Percentiles rank a stretch among this genome's conserved stretches.
phyloP scores from a whole-genome alignment of 2,113 vertebrate genomes.

The Pluvianellus socialis region DNA sequence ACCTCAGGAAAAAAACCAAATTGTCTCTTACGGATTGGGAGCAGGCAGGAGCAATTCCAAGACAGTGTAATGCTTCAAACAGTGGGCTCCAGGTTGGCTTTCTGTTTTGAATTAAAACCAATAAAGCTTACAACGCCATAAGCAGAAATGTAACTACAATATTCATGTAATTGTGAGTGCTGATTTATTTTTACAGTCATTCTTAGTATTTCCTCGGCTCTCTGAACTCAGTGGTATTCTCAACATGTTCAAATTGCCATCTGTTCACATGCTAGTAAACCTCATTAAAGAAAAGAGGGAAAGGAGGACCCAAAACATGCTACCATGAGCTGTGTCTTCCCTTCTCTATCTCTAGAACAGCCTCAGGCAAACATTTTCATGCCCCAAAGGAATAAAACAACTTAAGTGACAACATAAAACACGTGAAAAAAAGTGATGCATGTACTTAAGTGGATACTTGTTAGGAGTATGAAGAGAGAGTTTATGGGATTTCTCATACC shows the following conservation, averaged over 20 bases:
- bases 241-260: background rate
- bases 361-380: background rate
- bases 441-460: background rate
- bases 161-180: background rate
- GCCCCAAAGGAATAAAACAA: background rate
- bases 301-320: background rate
- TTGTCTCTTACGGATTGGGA: background rate
- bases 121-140: background rate
- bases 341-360: background rate
- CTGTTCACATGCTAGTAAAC: background rate
- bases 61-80: background rate
- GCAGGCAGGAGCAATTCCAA: background rate
- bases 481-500: background rate
- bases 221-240: background rate
- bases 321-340: background rate
- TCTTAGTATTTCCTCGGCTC: background rate
- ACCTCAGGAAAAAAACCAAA: background rate
- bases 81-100: background rate
- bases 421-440: background rate
- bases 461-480: background rate
- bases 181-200: background rate
- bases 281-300: background rate
- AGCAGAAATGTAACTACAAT: background rate
- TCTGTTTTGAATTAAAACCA: constrained; percentile 25
- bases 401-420: background rate